These are phyloP conservation scores for Apocrypta bakeri DNA, from an alignment of 1,140 invertebrate genomes.

Conservation along the genomic window DNA sequence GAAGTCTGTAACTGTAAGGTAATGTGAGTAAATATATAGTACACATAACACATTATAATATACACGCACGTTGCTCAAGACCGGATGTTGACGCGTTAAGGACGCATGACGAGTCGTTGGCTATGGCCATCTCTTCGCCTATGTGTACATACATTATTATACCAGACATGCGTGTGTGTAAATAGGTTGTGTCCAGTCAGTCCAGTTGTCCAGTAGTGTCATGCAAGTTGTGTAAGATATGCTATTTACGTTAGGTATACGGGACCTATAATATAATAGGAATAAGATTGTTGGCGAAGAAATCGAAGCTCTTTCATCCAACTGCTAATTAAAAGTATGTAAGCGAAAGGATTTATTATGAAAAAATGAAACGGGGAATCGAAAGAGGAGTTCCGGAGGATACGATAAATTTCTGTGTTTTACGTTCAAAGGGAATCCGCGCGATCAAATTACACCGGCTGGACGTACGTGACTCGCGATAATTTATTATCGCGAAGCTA, in stretches of 20 bases:
- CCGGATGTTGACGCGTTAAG: slow-evolving; percentile 21
- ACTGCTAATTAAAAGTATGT: neutral
- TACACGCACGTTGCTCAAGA: neutral
- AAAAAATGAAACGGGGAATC: neutral
- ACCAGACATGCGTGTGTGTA: too few species aligned
- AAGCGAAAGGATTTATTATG: too few species aligned
- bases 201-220: too few species aligned
- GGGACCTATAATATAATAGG: too few species aligned
- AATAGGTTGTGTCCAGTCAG: too few species aligned
- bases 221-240: too few species aligned
- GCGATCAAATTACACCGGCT: slow-evolving; percentile 4
- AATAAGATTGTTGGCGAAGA: neutral
- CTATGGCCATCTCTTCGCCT: neutral
- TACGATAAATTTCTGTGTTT: neutral
- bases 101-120: slow-evolving; percentile 5
- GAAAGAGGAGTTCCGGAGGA: neutral
- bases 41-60: too few species aligned
- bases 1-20: slow-evolving; percentile 5
- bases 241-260: too few species aligned
- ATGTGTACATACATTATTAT: too few species aligned
- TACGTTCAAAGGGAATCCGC: neutral
- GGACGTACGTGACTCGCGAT: neutral
- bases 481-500: neutral
- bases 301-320: neutral
- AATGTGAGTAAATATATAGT: neutral